These are phyloP conservation scores for Grammomys dolichurus DNA, from an alignment of 2,113 vertebrate species.

Conservation along the genomic window DNA sequence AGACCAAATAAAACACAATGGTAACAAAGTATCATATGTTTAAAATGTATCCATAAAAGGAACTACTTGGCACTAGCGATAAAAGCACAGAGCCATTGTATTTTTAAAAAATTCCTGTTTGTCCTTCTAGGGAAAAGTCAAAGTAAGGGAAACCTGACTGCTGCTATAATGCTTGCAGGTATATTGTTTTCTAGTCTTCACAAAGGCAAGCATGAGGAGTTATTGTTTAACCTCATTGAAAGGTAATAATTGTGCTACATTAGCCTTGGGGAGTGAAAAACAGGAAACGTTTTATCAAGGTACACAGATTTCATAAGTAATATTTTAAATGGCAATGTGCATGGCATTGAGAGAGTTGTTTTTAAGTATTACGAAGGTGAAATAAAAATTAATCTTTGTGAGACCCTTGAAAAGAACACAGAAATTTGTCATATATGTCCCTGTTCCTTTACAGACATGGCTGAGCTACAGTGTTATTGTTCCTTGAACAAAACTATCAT, in stretches of 20 bases:
- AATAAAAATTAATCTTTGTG: slow-evolving; percentile 42
- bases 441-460: not conserved
- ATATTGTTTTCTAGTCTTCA: slow-evolving; percentile 78
- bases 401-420: slow-evolving; percentile 14
- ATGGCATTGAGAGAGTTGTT: slow-evolving; percentile 64
- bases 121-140: slow-evolving; percentile 20
- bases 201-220: slow-evolving; percentile 66
- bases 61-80: not conserved
- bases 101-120: not conserved
- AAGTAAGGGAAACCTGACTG: slow-evolving; percentile 45
- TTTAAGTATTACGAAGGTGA: slow-evolving; percentile 55
- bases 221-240: slow-evolving; percentile 79
- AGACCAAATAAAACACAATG: not conserved
- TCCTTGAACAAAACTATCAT: not conserved
- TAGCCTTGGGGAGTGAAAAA: slow-evolving; percentile 76
- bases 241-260: slow-evolving; percentile 73
- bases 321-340: slow-evolving; percentile 73
- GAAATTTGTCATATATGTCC: not conserved
- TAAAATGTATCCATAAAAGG: slow-evolving; percentile 4
- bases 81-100: not conserved
- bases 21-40: not conserved
- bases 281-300: slow-evolving; percentile 73
- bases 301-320: slow-evolving; percentile 69
- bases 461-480: not conserved
- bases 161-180: slow-evolving; percentile 42